These are phyloP conservation scores for Nymphalis io DNA, from an alignment of 1,140 invertebrate species.

Conservation along the genomic window DNA sequence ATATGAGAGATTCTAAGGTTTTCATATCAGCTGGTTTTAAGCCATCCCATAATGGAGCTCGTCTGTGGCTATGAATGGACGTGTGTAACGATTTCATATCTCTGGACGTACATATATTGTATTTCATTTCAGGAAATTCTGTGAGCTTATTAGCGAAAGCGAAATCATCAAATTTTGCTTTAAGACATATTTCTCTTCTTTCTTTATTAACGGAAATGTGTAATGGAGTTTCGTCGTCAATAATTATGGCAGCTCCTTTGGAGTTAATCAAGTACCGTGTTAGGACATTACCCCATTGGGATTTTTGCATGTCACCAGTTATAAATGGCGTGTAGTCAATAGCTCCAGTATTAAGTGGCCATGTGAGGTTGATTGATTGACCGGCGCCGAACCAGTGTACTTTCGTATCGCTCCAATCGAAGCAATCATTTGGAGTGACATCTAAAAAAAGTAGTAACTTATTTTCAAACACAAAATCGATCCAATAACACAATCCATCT, in stretches of 20 bases:
- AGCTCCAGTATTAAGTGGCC: conserved; percentile 88
- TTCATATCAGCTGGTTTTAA: conserved; percentile 87
- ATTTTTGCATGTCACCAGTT: conserved; percentile 88
- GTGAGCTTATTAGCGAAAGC: conserved; percentile 87
- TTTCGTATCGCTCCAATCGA: conserved; percentile 85
- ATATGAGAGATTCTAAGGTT: conserved; percentile 87
- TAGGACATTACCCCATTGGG: conserved; percentile 90
- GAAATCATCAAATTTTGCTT: conserved; percentile 88
- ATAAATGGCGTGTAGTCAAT: conserved; percentile 90
- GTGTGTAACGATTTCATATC: conserved; percentile 90
- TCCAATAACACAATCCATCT: too few relatives aligned
- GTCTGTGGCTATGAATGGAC: conserved; percentile 80
- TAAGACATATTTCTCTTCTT: conserved; percentile 86
- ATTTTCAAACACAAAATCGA: background rate
- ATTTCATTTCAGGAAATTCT: conserved; percentile 86
- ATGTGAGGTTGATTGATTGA: conserved; percentile 87
- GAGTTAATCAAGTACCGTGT: conserved; percentile 92
- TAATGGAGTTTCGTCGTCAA: conserved; percentile 89
- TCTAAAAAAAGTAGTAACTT: conserved; percentile 49
- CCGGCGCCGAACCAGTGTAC: conserved; percentile 92
- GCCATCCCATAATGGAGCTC: conserved; percentile 90
- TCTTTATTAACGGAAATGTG: conserved; percentile 87
- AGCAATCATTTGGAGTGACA: conserved; percentile 90
- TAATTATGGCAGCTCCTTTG: conserved; percentile 89
- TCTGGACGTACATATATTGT: conserved; percentile 90